Percentiles rank a stretch among this genome's conserved stretches.
phyloP scores from a whole-genome alignment of 2,888 invertebrate species.

The Microctonus aethiopoides region DNA sequence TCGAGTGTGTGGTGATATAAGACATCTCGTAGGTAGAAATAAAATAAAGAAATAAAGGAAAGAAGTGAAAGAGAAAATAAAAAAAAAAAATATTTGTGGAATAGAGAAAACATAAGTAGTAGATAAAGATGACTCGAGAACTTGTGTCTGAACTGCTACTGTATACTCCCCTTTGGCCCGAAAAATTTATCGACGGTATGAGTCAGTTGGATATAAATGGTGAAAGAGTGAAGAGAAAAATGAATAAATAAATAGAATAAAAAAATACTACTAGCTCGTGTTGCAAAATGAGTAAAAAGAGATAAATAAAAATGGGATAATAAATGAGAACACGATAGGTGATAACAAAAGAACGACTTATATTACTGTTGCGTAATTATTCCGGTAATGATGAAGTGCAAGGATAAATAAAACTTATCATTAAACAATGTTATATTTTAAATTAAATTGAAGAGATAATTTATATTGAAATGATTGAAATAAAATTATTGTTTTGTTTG shows the following conservation, averaged over 20 bases:
- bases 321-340: neutral
- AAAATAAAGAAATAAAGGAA: too few species aligned
- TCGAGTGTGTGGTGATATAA: neutral
- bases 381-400: neutral
- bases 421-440: neutral
- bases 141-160: neutral
- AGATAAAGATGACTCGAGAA: neutral
- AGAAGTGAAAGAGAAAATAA: too few species aligned
- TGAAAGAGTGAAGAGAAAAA: neutral
- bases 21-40: neutral
- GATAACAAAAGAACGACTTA: neutral
- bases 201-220: neutral
- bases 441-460: neutral
- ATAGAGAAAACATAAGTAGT: neutral
- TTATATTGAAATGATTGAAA: neutral
- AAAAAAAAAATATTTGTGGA: neutral
- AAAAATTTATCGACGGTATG: neutral
- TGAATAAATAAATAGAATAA: neutral
- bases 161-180: neutral
- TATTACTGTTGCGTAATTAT: neutral
- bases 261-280: neutral
- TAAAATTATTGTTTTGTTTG: too few species aligned
- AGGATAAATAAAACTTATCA: neutral
- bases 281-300: neutral
- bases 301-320: neutral